Evolutionary conservation across 2,888 invertebrate species (phyloP).

Genomic region (Synergus umbraculus): DNA sequence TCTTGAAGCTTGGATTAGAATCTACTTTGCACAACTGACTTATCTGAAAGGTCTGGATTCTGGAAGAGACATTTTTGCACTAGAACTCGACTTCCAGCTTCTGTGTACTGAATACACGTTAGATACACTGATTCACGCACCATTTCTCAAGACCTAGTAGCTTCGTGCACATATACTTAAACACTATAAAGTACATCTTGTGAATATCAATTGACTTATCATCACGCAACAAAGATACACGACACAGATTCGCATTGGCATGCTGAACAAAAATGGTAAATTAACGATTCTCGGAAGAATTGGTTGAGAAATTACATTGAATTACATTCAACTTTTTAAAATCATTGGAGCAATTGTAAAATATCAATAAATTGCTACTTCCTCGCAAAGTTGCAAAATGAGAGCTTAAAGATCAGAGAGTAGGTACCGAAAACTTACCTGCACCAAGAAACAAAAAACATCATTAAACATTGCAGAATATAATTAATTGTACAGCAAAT

Average conservation of each 20-base stretch:
- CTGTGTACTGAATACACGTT: not conserved
- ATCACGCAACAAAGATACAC: slow-evolving; percentile 34
- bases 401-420: not conserved
- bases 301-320: too few species aligned
- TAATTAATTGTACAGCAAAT: not conserved
- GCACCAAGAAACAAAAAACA: not conserved
- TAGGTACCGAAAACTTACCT: slow-evolving; percentile 20
- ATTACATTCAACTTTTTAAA: not conserved
- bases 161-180: not conserved
- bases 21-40: not conserved
- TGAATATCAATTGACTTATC: slow-evolving; percentile 37
- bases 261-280: not conserved
- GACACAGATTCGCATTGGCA: slow-evolving; percentile 17
- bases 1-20: too few species aligned
- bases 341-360: too few species aligned
- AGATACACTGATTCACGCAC: slow-evolving; percentile 28
- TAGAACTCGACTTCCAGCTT: slow-evolving; percentile 11
- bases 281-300: not conserved
- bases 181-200: slow-evolving; percentile 27
- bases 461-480: not conserved
- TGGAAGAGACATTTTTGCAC: not conserved
- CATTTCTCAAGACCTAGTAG: slow-evolving; percentile 15
- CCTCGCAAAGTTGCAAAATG: too few species aligned
- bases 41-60: slow-evolving; percentile 3
- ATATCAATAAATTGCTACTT: too few species aligned